Conservation (phyloP, 1,140 invertebrate genomes). For the Drosophila saltans region DNA sequence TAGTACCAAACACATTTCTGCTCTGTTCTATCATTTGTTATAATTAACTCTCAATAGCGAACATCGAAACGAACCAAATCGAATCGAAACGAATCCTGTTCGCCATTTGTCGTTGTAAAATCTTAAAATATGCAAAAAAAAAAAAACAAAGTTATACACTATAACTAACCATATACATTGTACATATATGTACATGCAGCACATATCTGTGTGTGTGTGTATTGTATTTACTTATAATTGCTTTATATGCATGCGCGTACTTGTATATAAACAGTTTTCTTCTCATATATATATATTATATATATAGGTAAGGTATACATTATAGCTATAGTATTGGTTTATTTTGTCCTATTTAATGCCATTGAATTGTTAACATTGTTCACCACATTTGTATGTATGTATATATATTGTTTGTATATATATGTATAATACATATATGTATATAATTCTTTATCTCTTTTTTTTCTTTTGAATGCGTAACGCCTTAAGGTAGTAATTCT, state of each 20-base stretch:
- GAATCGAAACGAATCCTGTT: slow-evolving; percentile 34
- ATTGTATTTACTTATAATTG: slow-evolving; percentile 52
- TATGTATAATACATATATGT: slow-evolving; percentile 48
- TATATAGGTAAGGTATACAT: slow-evolving; percentile 9
- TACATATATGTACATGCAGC: slow-evolving; percentile 44
- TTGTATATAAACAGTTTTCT: slow-evolving; percentile 68
- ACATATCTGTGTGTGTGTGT: slow-evolving; percentile 45
- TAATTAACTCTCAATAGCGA: background rate
- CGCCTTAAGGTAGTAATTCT: slow-evolving; percentile 74
- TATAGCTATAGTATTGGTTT: slow-evolving; percentile 37
- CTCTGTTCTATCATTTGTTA: slow-evolving; percentile 24
- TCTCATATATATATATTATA: slow-evolving; percentile 35
- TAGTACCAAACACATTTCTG: slow-evolving; percentile 50
- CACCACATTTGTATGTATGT: slow-evolving; percentile 65
- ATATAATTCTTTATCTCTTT: slow-evolving; percentile 35
- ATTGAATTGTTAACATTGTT: slow-evolving; percentile 81
- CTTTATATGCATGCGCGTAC: slow-evolving; percentile 44
- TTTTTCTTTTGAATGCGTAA: slow-evolving; percentile 60
- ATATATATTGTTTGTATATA: slow-evolving; percentile 38
- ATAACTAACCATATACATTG: slow-evolving; percentile 69
- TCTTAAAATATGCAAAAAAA: slow-evolving; percentile 74
- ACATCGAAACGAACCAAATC: background rate
- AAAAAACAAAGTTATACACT: slow-evolving; percentile 65
- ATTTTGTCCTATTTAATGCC: slow-evolving; percentile 68
- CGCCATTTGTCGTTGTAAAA: slow-evolving; percentile 59